These are phyloP conservation scores for Scolopax rusticola DNA, from an alignment of 2,797 vertebrate species.

Conservation along the genomic window DNA sequence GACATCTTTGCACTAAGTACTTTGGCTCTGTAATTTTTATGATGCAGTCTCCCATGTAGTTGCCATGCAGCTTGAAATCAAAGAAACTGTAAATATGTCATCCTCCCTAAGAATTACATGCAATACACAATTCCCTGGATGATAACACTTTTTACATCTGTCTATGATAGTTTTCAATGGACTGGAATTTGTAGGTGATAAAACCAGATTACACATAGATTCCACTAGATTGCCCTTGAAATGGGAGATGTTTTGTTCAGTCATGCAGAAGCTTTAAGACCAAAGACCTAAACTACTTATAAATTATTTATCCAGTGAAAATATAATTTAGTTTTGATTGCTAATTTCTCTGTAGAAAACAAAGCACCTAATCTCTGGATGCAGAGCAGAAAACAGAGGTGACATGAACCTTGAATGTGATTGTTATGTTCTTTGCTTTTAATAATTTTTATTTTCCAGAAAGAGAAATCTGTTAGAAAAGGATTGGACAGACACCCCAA, in stretches of 20 bases:
- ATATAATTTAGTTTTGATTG: background rate
- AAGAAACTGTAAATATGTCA: background rate
- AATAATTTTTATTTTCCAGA: background rate
- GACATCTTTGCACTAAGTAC: background rate
- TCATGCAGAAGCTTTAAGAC: background rate
- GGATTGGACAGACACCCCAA: background rate
- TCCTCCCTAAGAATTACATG: background rate
- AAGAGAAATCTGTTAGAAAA: background rate
- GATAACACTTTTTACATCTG: background rate
- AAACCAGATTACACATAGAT: background rate
- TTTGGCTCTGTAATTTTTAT: background rate
- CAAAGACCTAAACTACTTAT: background rate
- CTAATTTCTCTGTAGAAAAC: background rate
- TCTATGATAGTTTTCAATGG: background rate
- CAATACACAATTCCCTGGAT: background rate
- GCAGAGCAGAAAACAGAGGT: background rate
- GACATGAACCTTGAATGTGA: background rate
- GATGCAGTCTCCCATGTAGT: background rate
- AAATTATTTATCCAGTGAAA: background rate
- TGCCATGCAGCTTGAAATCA: background rate
- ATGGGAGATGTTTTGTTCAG: background rate
- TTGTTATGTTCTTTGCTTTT: background rate
- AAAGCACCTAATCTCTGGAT: background rate
- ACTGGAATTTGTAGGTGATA: background rate
- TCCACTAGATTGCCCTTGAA: background rate